Evolutionary conservation across 2,797 vertebrate genomes (phyloP).

Genomic region (Gymnocypris eckloni): DNA sequence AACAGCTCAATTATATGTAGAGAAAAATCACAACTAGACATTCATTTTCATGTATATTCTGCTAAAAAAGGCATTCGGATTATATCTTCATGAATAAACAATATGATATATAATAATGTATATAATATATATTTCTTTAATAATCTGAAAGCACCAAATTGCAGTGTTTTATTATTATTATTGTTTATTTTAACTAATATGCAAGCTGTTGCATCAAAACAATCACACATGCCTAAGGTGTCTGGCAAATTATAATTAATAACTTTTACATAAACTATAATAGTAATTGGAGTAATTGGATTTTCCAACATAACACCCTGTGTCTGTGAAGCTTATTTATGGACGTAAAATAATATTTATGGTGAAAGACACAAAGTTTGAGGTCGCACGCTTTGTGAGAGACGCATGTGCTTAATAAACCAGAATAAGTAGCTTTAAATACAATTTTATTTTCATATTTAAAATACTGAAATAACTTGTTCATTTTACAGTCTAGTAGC

Average conservation of each 20-base stretch:
- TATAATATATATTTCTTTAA: not conserved
- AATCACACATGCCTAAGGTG: not conserved
- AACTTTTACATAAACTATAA: not conserved
- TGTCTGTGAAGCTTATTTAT: constrained; percentile 6
- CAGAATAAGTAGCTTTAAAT: not conserved
- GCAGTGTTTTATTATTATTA: not conserved
- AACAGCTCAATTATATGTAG: not conserved
- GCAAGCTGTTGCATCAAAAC: not conserved
- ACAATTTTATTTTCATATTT: constrained; percentile 22
- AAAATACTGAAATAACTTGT: constrained; percentile 30
- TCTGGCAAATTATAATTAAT: constrained; percentile 11
- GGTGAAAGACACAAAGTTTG: not conserved
- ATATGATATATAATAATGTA: not conserved
- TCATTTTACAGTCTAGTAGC: constrained; percentile 35
- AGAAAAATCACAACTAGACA: not conserved
- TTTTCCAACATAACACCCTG: constrained; percentile 21
- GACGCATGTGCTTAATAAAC: not conserved
- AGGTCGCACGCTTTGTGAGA: constrained; percentile 7
- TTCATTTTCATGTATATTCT: not conserved
- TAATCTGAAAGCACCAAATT: not conserved
- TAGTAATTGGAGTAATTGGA: constrained; percentile 21
- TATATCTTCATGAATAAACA: not conserved
- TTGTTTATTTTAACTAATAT: not conserved
- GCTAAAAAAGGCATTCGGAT: not conserved
- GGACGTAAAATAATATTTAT: not conserved